A percentile compares a stretch with the other conserved stretches of the same genome.
Evolutionary conservation across 2,113 vertebrate species (phyloP).

Genomic region (Gnathonemus echidnorhynchus): DNA sequence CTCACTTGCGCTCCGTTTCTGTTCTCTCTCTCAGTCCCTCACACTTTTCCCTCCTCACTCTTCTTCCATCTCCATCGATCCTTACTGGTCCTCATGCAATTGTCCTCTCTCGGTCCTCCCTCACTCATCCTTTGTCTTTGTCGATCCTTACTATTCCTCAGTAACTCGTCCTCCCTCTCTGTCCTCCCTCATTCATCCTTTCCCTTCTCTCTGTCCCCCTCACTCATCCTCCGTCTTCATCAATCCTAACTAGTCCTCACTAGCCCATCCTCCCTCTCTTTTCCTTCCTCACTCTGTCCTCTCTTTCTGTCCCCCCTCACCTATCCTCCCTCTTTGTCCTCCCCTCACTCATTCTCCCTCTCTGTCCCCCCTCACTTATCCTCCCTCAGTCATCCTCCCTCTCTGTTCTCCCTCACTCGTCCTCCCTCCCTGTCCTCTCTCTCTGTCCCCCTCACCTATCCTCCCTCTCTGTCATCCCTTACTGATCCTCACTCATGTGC

Average conservation of each 20-base stretch:
- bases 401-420: not conserved
- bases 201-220: not conserved
- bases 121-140: not conserved
- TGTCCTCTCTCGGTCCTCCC: too few relatives aligned
- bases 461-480: not conserved
- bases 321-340: too few relatives aligned
- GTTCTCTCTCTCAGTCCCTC: not conserved
- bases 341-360: too few relatives aligned
- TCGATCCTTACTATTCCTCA: not conserved
- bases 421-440: not conserved
- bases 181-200: not conserved
- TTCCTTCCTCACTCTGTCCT: not conserved
- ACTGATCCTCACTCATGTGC: too few relatives aligned
- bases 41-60: not conserved
- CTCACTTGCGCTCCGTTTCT: not conserved
- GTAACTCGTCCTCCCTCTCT: too few relatives aligned
- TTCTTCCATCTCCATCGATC: not conserved
- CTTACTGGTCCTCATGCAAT: not conserved
- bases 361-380: not conserved
- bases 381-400: not conserved
- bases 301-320: too few relatives aligned
- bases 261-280: not conserved
- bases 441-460: too few relatives aligned
- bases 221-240: not conserved
- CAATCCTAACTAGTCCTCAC: too few relatives aligned